Percentiles rank a stretch among this genome's conserved stretches.
These are phyloP conservation scores for Drosophila micromelanica DNA, from an alignment of 1,140 invertebrate species.

Conservation along the genomic window DNA sequence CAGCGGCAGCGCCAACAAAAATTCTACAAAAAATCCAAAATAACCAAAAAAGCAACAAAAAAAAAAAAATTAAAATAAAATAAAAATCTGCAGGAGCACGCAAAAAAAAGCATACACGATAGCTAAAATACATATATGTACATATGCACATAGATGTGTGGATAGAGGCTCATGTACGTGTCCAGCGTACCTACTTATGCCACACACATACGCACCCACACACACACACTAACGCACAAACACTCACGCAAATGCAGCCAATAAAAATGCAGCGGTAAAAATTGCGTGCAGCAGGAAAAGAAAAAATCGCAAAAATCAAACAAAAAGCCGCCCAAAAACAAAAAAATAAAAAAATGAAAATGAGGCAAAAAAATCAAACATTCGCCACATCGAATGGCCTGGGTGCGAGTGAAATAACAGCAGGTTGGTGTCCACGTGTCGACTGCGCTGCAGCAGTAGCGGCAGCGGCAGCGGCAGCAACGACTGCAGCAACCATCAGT, in stretches of 20 bases:
- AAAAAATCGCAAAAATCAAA: slow-evolving; percentile 56
- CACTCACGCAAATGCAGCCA: slow-evolving; percentile 59
- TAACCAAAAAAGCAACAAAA: slow-evolving; percentile 35
- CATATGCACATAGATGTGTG: slow-evolving; percentile 18
- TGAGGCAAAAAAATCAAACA: slow-evolving; percentile 64
- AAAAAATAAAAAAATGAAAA: slow-evolving; percentile 53
- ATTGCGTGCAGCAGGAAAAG: slow-evolving; percentile 71
- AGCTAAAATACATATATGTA: slow-evolving; percentile 67
- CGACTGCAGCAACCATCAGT: slow-evolving; percentile 30
- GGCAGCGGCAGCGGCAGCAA: slow-evolving; percentile 1
- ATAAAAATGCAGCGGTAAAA: slow-evolving; percentile 83
- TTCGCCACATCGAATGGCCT: slow-evolving; percentile 51
- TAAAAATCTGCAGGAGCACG: slow-evolving; percentile 9
- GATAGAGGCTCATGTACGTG: slow-evolving; percentile 32
- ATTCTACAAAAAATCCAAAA: slow-evolving; percentile 36
- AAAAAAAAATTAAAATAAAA: slow-evolving; percentile 29
- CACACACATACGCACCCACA: slow-evolving; percentile 29
- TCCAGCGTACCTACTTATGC: slow-evolving; percentile 74
- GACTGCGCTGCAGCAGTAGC: slow-evolving; percentile 20
- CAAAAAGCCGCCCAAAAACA: slow-evolving; percentile 72
- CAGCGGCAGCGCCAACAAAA: slow-evolving; percentile 39
- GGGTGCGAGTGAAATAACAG: slow-evolving; percentile 82
- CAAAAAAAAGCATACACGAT: slow-evolving; percentile 44
- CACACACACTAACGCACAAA: not conserved
- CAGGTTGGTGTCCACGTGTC: slow-evolving; percentile 48